A percentile compares a stretch with the other conserved stretches of the same genome.
Conservation (phyloP, 1,140 invertebrate species). For the Caenorhabditis tropicalis region DNA sequence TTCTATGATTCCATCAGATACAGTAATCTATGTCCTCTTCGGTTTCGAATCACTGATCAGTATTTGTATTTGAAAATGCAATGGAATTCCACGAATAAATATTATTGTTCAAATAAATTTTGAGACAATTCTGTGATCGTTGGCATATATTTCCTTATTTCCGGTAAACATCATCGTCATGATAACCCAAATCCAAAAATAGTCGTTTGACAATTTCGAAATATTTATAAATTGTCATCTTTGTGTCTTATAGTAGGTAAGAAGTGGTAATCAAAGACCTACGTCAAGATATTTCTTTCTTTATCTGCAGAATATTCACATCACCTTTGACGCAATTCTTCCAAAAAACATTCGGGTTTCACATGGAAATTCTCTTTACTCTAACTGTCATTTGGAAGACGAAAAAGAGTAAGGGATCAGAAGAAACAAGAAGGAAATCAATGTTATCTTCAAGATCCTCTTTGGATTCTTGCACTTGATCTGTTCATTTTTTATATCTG, state of each 20-base stretch:
- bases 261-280: not conserved
- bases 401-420: not conserved
- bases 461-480: not conserved
- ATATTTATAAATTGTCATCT: not conserved
- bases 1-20: no score
- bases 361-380: not conserved
- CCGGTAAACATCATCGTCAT: no score
- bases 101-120: no score
- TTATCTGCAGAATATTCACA: not conserved
- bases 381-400: not conserved
- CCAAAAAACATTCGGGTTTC: not conserved
- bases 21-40: no score
- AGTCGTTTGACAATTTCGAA: not conserved
- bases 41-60: no score
- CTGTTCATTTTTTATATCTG: not conserved
- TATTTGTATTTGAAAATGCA: no score
- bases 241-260: not conserved
- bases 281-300: slow-evolving; percentile 21
- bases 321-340: not conserved
- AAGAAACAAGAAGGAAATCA: not conserved
- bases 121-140: no score
- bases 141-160: no score
- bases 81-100: no score
- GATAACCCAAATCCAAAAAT: not conserved
- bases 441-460: not conserved